Percentiles rank a stretch among this genome's conserved stretches.
Evolutionary conservation across 30 jellyfish, hydroid and myxozoan species (phyloP).

Genomic region (Aurelia coerulea): DNA sequence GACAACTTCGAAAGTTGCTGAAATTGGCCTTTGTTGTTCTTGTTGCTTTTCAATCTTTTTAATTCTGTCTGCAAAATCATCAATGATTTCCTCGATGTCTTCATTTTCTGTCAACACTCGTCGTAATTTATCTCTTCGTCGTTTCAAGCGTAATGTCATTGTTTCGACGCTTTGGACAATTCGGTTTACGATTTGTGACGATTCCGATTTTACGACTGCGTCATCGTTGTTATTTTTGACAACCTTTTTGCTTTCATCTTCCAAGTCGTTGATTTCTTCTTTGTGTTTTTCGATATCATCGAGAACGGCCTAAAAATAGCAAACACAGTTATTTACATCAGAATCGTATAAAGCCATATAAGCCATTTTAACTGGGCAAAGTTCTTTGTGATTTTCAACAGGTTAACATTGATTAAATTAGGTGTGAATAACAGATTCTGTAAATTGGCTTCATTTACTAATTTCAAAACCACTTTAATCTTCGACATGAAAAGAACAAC

Average conservation of each 20-base stretch:
- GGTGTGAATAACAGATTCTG: no score
- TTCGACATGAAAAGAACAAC: no score
- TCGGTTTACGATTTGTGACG: conserved; percentile 8
- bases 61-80: conserved; percentile 68
- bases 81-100: conserved; percentile 71
- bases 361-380: no score
- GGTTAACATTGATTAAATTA: no score
- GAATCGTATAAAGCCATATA: neutral
- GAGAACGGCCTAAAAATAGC: conserved; percentile 46
- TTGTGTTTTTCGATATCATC: conserved; percentile 63
- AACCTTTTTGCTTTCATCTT: conserved; percentile 54
- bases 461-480: no score
- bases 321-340: neutral
- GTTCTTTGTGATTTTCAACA: no score
- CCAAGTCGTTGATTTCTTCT: conserved; percentile 49
- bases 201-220: conserved; percentile 57
- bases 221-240: conserved; percentile 67
- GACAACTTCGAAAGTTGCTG: conserved; percentile 77
- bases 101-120: conserved; percentile 41
- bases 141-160: conserved; percentile 40
- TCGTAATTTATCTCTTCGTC: conserved; percentile 72
- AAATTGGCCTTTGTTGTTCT: conserved; percentile 67
- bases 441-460: no score
- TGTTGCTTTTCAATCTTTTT: conserved; percentile 63
- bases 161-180: conserved; percentile 59